phyloP scores from a whole-genome alignment of 2,797 vertebrate species.

The Syncerus caffer region DNA sequence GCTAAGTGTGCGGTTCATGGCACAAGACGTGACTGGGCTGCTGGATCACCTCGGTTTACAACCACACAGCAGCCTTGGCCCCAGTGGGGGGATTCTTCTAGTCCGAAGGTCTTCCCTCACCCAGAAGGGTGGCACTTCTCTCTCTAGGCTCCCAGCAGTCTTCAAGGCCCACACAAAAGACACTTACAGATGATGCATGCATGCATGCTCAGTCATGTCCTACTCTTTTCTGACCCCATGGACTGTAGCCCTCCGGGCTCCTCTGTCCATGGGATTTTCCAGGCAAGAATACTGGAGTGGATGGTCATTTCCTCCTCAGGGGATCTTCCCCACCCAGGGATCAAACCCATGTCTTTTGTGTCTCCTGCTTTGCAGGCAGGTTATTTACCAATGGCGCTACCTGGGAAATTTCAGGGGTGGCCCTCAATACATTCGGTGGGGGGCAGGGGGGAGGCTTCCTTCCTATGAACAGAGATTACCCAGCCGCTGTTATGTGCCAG shows the following conservation, averaged over 20 bases:
- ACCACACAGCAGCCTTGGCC: neutral
- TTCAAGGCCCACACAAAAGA: neutral
- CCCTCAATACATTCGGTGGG: neutral
- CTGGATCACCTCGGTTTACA: neutral
- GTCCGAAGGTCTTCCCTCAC: neutral
- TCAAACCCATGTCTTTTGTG: neutral
- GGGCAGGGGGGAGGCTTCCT: neutral
- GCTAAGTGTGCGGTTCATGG: accelerated
- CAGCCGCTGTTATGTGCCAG: neutral
- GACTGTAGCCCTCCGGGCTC: neutral
- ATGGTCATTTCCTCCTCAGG: neutral
- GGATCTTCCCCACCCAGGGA: neutral
- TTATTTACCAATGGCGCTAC: neutral
- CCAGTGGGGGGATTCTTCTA: accelerated
- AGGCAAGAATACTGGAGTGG: neutral
- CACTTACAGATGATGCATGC: neutral
- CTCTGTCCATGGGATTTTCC: neutral
- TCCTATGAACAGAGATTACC: neutral
- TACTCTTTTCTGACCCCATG: neutral
- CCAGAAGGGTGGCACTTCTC: neutral
- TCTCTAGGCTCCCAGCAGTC: neutral
- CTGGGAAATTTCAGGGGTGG: neutral
- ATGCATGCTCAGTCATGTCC: neutral
- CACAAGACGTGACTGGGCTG: neutral
- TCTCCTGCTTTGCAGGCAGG: neutral